phyloP scores from a whole-genome alignment of 2,888 invertebrate species.

The Sipha maydis region DNA sequence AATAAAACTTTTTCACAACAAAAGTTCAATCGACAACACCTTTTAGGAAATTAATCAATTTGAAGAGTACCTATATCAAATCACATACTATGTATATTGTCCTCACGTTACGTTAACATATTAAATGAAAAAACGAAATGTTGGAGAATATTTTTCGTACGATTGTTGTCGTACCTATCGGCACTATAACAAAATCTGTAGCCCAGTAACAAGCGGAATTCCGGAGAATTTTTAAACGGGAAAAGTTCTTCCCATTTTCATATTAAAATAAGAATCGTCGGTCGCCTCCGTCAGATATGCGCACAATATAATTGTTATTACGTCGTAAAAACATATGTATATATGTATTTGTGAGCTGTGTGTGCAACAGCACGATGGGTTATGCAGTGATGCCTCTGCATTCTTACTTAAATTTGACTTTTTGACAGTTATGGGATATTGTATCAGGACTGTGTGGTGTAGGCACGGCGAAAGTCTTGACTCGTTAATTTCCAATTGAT shows the following conservation, averaged over 20 bases:
- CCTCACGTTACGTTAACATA: too few species aligned
- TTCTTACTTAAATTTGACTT: not conserved
- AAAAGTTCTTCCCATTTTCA: not conserved
- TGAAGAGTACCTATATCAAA: too few species aligned
- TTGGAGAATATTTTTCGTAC: too few species aligned
- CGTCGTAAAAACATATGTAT: not conserved
- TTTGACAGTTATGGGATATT: not conserved
- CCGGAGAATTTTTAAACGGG: not conserved
- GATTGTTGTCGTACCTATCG: too few species aligned
- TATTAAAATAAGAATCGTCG: not conserved
- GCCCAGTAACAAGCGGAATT: too few species aligned
- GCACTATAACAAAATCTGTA: too few species aligned
- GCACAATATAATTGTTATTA: not conserved
- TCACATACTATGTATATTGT: too few species aligned
- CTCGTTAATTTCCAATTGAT: not conserved
- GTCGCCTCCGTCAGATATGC: not conserved
- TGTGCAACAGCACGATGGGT: not conserved
- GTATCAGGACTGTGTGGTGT: not conserved
- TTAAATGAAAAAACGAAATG: too few species aligned
- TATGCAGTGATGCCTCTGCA: too few species aligned
- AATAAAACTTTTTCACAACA: too few species aligned
- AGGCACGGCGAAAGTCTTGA: not conserved
- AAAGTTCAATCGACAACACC: too few species aligned
- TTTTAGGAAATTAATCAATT: too few species aligned
- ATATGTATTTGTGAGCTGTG: not conserved